phyloP scores from a whole-genome alignment of 2,888 invertebrate genomes.

The Pristionchus exspectatus region DNA sequence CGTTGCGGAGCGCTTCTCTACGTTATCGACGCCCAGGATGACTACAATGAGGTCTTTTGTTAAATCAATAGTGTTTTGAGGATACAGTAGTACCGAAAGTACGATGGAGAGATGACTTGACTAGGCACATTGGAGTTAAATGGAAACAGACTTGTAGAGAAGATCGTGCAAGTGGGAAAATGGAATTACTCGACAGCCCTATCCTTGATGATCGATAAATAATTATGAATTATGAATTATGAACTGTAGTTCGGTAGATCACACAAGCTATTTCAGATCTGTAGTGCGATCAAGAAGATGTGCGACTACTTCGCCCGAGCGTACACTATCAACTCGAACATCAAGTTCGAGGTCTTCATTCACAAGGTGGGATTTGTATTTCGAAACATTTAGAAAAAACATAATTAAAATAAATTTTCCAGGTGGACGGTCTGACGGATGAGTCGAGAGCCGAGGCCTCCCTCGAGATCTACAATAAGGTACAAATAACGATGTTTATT shows the following conservation, averaged over 20 bases:
- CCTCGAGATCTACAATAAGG: conserved; percentile 96
- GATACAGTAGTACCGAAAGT: neutral
- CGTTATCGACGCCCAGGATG: conserved; percentile 91
- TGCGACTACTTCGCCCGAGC: conserved; percentile 92
- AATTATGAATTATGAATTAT: too few species aligned
- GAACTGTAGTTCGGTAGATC: neutral
- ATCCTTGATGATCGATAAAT: too few species aligned
- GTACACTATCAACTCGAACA: conserved; percentile 95
- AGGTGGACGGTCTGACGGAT: conserved; percentile 96
- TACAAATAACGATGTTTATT: too few species aligned
- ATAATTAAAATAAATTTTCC: neutral
- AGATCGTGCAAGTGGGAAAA: too few species aligned
- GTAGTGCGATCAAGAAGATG: conserved; percentile 89
- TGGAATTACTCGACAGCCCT: too few species aligned
- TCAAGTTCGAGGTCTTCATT: conserved; percentile 94
- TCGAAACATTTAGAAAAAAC: neutral
- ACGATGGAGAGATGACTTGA: too few species aligned
- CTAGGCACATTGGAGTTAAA: too few species aligned
- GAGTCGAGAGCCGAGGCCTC: conserved; percentile 99
- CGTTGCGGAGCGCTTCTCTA: conserved; percentile 98
- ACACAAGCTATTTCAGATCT: conserved; percentile 47
- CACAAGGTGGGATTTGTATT: conserved; percentile 85
- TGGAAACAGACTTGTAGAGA: too few species aligned
- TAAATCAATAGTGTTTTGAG: neutral
- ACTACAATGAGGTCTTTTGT: conserved; percentile 57